phyloP scores from a whole-genome alignment of 2,888 invertebrate species.

The Nomada lathburiana region DNA sequence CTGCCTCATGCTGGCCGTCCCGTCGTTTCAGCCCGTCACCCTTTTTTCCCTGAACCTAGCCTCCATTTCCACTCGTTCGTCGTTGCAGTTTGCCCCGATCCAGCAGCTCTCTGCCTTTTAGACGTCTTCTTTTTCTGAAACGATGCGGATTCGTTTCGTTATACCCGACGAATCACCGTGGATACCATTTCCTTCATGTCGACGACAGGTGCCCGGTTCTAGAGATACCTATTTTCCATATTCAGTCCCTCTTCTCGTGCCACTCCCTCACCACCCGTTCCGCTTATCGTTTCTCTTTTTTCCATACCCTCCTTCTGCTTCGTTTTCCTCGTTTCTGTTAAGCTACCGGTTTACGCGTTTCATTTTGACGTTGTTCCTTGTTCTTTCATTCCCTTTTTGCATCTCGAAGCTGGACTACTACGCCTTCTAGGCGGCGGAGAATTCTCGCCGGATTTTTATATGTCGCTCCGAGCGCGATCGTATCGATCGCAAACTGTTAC shows the following conservation, averaged over 20 bases:
- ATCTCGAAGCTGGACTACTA: slow-evolving; percentile 6
- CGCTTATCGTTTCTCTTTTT: not conserved
- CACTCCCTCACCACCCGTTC: not conserved
- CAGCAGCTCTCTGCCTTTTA: not conserved
- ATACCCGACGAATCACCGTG: slow-evolving; percentile 65
- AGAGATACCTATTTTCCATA: slow-evolving; percentile 71
- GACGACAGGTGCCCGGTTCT: slow-evolving; percentile 66
- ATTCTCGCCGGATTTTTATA: slow-evolving; percentile 18
- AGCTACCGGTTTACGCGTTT: slow-evolving; percentile 30
- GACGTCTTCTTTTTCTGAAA: slow-evolving; percentile 57
- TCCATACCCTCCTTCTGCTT: not conserved
- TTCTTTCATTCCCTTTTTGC: not conserved
- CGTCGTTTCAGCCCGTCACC: slow-evolving; percentile 28
- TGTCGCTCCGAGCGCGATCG: slow-evolving; percentile 12
- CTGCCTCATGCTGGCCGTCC: slow-evolving; percentile 33
- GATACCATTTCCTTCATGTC: slow-evolving; percentile 73
- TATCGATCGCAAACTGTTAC: slow-evolving; percentile 7
- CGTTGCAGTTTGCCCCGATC: slow-evolving; percentile 2
- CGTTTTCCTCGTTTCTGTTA: slow-evolving; percentile 1
- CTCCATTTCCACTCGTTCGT: slow-evolving; percentile 4
- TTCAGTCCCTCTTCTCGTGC: slow-evolving; percentile 33
- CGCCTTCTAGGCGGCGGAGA: not conserved
- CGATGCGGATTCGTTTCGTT: slow-evolving; percentile 63
- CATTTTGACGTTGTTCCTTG: slow-evolving; percentile 31
- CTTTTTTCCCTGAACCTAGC: not conserved